Base-by-base conservation (phyloP, 35 echinoderm and acorn worm genomes). In the Eucidaris tribuloides region DNA sequence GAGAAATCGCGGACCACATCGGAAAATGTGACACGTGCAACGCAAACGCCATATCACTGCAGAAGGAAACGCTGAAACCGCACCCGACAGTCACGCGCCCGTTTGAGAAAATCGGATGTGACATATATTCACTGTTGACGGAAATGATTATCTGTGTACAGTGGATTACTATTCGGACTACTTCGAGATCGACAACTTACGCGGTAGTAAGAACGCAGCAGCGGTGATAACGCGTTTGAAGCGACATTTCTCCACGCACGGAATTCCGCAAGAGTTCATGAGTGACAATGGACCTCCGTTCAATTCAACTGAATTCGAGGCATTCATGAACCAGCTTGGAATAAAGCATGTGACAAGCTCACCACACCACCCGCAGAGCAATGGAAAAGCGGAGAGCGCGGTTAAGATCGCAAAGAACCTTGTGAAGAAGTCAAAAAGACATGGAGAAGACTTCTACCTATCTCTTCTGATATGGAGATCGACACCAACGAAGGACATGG, bases 141-240 rank as follows among this genome's bases (percentile, higher is more conserved):
- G 55, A n/a, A 14, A 59, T 24, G 71, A 84, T 28, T 93, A 61
- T 45, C 14, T 88, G 17, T 81, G 84, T 32, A 87, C 84, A 7
- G 90, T 50, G n/a, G n/a, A n/a, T n/a, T 92, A 92, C 45, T 80
- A 80, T 57, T 92, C 72, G 0, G 83, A 92, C 37, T 85, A 68
- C 32, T 92, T 92, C 29, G 71, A 86, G 45, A 58, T 86, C 7
- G 89, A 92, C 34, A 14, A 52, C 9, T 30, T 92, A 0, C 14
- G 5, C 13, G 11, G 46, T 76, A 77, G 23, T 1, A n/a, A n/a
- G n/a, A n/a, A n/a, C n/a, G n/a, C n/a, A n/a, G n/a, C n/a, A n/a
- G n/a, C 61, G 15, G 31, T 89, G 58, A 74, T 92, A n/a, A 86
- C 33, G 42, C 31, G 31, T 7, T 24, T 86, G 27, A 80, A 92